Percentiles rank a stretch among this genome's conserved stretches.
Evolutionary conservation across 2,888 invertebrate genomes (phyloP).

Genomic region (Eilema depressum): DNA sequence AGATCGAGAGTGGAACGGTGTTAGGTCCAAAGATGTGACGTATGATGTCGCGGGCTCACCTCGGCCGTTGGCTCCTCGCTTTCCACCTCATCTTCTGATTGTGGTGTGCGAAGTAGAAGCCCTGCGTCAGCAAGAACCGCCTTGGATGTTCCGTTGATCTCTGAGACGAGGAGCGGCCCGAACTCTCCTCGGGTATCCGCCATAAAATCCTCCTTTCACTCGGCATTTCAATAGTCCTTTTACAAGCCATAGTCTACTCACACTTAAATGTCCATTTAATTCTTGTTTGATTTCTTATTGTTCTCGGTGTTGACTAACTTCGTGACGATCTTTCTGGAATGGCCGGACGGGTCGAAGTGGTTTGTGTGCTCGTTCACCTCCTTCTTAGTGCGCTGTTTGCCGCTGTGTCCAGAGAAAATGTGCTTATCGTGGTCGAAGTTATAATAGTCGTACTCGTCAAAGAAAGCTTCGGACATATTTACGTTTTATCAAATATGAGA

Average conservation of each 20-base stretch:
- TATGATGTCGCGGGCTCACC: constrained; percentile 45
- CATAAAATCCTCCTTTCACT: constrained; percentile 80
- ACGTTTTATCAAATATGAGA: constrained; percentile 55
- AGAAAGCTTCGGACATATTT: constrained; percentile 94
- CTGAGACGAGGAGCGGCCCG: constrained; percentile 71
- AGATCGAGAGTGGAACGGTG: constrained; percentile 83
- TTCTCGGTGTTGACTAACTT: constrained; percentile 94
- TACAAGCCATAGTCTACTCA: constrained; percentile 75
- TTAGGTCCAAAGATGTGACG: constrained; percentile 59
- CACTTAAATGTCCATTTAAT: constrained; percentile 59
- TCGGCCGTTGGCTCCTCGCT: constrained; percentile 56
- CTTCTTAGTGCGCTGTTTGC: constrained; percentile 96
- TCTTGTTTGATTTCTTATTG: constrained; percentile 89
- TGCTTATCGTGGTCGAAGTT: constrained; percentile 97
- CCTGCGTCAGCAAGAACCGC: constrained; percentile 74
- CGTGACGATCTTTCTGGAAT: constrained; percentile 96
- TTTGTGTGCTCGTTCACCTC: constrained; percentile 96
- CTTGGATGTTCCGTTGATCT: constrained; percentile 83
- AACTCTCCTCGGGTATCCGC: constrained; percentile 77
- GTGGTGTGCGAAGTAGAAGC: constrained; percentile 74
- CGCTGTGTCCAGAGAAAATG: constrained; percentile 94
- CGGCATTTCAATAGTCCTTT: constrained; percentile 77
- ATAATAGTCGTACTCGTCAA: constrained; percentile 97
- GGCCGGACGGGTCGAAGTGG: constrained; percentile 96
- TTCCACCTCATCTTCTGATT: constrained; percentile 59